These are phyloP conservation scores for Catagonus wagneri DNA, from an alignment of 2,113 vertebrate species.

Conservation along the genomic window DNA sequence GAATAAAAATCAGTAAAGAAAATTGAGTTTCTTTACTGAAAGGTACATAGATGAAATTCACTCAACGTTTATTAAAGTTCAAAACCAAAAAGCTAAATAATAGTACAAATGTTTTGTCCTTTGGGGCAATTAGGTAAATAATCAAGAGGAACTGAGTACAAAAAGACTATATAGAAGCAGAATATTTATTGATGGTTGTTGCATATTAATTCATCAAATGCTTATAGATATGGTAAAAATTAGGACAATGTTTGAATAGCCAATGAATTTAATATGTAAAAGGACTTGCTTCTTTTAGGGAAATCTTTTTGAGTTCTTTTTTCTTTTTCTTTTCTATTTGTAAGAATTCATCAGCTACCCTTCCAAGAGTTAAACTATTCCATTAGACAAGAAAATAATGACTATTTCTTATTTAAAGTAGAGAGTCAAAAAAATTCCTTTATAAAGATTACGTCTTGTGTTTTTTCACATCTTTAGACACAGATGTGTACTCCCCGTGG, in stretches of 20 bases:
- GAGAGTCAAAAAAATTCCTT: not conserved
- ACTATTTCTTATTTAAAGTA: not conserved
- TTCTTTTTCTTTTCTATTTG: not conserved
- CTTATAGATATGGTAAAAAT: not conserved
- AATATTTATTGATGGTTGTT: not conserved
- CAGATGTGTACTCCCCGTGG: not conserved
- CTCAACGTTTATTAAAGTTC: not conserved
- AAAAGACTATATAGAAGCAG: not conserved
- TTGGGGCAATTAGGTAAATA: not conserved
- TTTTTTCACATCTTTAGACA: not conserved
- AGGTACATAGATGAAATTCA: not conserved
- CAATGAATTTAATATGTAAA: not conserved
- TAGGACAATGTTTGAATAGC: not conserved
- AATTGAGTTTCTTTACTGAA: constrained; percentile 36
- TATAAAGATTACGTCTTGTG: not conserved
- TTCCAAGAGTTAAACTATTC: not conserved
- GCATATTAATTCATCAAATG: not conserved
- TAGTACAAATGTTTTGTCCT: not conserved
- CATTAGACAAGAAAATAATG: not conserved
- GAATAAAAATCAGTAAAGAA: constrained; percentile 4
- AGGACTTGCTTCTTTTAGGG: not conserved
- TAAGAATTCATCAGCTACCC: not conserved
- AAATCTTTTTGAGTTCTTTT: not conserved
- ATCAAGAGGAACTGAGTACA: not conserved
- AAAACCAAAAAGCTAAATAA: not conserved